Evolutionary conservation across 2,888 invertebrate species (phyloP).

Genomic region (Thyatira batis): DNA sequence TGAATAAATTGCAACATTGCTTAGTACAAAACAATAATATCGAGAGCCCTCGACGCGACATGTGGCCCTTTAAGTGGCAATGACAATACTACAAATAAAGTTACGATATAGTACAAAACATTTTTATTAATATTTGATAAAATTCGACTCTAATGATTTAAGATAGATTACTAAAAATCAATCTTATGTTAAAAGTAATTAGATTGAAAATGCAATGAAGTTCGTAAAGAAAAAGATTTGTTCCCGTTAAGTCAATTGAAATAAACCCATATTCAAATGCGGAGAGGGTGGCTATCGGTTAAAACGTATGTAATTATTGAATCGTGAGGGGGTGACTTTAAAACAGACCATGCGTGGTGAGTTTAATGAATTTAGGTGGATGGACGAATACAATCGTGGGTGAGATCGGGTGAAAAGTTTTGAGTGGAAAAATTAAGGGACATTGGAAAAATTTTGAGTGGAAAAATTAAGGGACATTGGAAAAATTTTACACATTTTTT

Average conservation of each 20-base stretch:
- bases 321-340: conserved; percentile 57
- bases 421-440: conserved; percentile 34
- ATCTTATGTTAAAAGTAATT: conserved; percentile 2
- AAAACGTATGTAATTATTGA: conserved; percentile 80
- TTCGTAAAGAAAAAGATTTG: conserved; percentile 12
- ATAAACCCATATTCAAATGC: conserved; percentile 78
- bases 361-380: conserved; percentile 74
- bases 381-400: conserved; percentile 53
- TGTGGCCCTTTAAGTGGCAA: conserved; percentile 80
- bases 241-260: conserved; percentile 65
- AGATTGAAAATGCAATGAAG: conserved; percentile 20
- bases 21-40: conserved; percentile 60
- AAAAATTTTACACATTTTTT: too few relatives aligned
- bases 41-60: conserved; percentile 76
- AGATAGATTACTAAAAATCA: conserved; percentile 12
- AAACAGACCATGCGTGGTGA: conserved; percentile 66
- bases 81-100: conserved; percentile 80
- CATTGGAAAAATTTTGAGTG: neutral
- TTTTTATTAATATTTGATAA: conserved; percentile 58
- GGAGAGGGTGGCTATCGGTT: conserved; percentile 70
- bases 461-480: conserved; percentile 21
- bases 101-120: conserved; percentile 70
- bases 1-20: conserved; percentile 15
- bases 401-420: conserved; percentile 39
- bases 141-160: conserved; percentile 34